A percentile compares a stretch with the other conserved stretches of the same genome.
Conservation (phyloP, 2,797 vertebrate species). For the Sciurus carolinensis region DNA sequence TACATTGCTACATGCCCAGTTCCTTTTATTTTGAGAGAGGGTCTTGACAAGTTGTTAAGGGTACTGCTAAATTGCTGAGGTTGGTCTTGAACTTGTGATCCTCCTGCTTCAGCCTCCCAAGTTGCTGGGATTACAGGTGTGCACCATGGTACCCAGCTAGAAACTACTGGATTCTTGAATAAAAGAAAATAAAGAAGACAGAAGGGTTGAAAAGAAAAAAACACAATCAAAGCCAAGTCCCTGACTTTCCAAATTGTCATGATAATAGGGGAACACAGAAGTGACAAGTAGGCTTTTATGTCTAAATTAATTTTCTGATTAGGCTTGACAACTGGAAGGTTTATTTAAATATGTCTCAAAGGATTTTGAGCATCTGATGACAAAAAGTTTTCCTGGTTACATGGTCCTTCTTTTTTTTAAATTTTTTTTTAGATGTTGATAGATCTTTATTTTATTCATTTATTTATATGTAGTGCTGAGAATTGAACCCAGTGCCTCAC, state of each 20-base stretch:
- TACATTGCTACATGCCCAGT: no score
- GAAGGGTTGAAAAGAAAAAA: slow-evolving; percentile 2
- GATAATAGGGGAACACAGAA: slow-evolving; percentile 12
- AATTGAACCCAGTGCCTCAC: no score
- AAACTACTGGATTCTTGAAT: neutral
- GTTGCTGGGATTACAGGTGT: no score
- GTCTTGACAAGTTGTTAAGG: no score
- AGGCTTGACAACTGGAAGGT: neutral
- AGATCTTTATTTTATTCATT: no score
- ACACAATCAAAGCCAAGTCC: neutral
- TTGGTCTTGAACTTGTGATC: no score
- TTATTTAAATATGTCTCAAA: slow-evolving; percentile 38
- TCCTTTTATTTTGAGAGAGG: no score
- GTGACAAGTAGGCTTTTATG: neutral
- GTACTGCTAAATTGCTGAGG: no score
- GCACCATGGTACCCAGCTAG: neutral
- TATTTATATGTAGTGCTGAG: no score
- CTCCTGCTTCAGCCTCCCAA: no score
- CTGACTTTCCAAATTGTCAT: slow-evolving; percentile 4
- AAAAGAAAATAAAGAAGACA: neutral
- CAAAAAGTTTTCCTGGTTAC: neutral
- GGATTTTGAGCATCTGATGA: slow-evolving; percentile 44
- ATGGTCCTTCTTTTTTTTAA: neutral
- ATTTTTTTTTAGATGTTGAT: no score
- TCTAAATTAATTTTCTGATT: slow-evolving; percentile 48